Base-by-base conservation (phyloP, 2,888 invertebrate species). In the Lasius platythorax region DNA sequence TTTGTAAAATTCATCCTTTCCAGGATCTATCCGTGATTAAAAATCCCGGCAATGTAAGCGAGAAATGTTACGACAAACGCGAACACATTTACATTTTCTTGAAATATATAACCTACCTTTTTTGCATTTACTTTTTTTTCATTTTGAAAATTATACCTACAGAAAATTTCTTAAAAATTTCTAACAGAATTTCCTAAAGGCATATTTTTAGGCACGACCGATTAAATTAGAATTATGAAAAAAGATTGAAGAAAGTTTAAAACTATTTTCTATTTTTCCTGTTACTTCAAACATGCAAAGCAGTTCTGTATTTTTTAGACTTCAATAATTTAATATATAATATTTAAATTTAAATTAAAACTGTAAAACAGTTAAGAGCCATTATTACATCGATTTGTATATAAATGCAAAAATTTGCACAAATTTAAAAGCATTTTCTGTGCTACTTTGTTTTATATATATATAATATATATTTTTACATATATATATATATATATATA, bases 281-380 rank as follows among this genome's bases (percentile, higher is more conserved):
- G 15, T 73, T 58, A 28, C 18, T 61, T 73, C 5, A 61, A 33
- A 37, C 1, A 56, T 23, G 3, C 6, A 28, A 11, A 23, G 1
- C 0, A 3, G 1, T 37, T 40, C 6, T 50, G n/a, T 8, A n/a
- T 50, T n/a, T 8, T 28, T 5, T 18, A 28, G 12, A 73, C 6
- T 61, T 61, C 23, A 23, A 23, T 3, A 40, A 70, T 33, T 70
- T 50, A 30, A 50, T 6, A 70, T 37, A 37, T 37, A 37, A 37
- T 37, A 50, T 70, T 37, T 40, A 30, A 6, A 46, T 68, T 68
- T 43, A 67, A 67, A 46, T 68, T 43, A 67, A 67, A 46, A 43
- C 28, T 67, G 43, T 30, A 1, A 68, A 70, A 30, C n/a, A n/a
- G 6, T 70, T n/a, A 66, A 23, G 37, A 18, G 28, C 2, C 4